phyloP scores from a whole-genome alignment of 2,113 vertebrate genomes.

The Epinephelus fuscoguttatus region DNA sequence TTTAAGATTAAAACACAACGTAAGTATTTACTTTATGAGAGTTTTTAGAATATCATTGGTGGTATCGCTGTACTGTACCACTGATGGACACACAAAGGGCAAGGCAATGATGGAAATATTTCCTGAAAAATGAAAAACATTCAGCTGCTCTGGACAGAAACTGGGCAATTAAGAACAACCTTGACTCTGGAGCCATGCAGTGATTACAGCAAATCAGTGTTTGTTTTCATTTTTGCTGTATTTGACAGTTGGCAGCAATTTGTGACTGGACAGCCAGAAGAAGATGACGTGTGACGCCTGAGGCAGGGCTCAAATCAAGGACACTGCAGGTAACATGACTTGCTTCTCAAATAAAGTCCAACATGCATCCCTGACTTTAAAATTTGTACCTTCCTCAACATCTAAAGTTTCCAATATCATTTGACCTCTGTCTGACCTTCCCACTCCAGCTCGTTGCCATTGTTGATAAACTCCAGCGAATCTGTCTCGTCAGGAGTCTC shows the following conservation, averaged over 20 bases:
- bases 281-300: not conserved
- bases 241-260: not conserved
- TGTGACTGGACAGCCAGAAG: not conserved
- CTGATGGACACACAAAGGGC: not conserved
- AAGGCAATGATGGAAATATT: not conserved
- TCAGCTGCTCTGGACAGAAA: not conserved
- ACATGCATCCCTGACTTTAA: not conserved
- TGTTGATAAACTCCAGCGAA: constrained; percentile 94
- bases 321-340: not conserved
- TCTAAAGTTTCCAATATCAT: not conserved
- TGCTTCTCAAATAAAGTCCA: not conserved
- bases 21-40: too few relatives aligned
- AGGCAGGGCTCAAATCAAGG: not conserved
- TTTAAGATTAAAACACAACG: not conserved
- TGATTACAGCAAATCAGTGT: not conserved
- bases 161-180: not conserved
- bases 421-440: constrained; percentile 88
- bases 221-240: not conserved
- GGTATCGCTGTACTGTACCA: not conserved
- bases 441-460: constrained; percentile 96
- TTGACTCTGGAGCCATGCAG: not conserved
- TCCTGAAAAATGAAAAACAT: not conserved
- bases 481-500: constrained; percentile 97
- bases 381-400: not conserved
- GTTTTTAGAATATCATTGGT: not conserved